Conservation (phyloP, 2,113 vertebrate species). For the Heptranchias perlo region DNA sequence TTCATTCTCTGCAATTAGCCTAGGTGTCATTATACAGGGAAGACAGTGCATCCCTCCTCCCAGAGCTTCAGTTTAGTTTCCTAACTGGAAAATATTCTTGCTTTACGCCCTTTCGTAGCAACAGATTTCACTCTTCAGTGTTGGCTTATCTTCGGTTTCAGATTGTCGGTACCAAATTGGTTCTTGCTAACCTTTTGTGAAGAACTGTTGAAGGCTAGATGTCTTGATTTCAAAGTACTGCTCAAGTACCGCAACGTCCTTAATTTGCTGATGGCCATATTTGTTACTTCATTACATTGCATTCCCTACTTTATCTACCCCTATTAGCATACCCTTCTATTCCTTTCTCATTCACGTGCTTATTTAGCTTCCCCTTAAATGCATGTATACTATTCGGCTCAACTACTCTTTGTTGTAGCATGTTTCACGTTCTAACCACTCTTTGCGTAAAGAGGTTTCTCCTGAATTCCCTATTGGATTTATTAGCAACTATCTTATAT, state of each 20-base stretch:
- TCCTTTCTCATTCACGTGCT: no score
- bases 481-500: no score
- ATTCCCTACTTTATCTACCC: no score
- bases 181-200: background rate
- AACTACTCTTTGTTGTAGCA: no score
- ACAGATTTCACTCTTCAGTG: background rate
- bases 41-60: background rate
- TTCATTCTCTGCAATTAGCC: background rate
- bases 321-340: no score
- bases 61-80: background rate
- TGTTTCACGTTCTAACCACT: no score
- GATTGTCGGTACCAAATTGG: background rate
- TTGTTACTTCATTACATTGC: background rate
- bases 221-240: background rate
- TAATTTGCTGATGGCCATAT: background rate
- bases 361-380: no score
- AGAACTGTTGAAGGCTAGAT: background rate
- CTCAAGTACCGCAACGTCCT: background rate
- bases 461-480: no score
- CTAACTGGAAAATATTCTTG: background rate
- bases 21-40: background rate
- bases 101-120: background rate
- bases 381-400: no score
- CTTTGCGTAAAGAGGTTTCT: no score
- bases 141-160: background rate